These are phyloP conservation scores for Phaethon lepturus DNA, from an alignment of 2,113 vertebrate genomes.

Conservation along the genomic window DNA sequence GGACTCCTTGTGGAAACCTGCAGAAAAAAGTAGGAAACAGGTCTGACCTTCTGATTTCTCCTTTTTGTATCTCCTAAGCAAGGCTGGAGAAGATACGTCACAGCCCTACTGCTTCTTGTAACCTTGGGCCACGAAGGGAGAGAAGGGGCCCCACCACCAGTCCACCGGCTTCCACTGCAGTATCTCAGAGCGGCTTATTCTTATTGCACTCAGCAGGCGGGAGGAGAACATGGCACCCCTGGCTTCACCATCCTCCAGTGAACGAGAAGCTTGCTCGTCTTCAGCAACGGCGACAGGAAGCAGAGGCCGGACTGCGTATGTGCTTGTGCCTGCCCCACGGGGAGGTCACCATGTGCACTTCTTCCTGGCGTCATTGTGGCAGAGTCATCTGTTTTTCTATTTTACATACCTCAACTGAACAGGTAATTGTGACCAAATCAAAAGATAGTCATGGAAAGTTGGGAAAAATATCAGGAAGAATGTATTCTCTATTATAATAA, in stretches of 20 bases:
- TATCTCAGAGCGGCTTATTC: neutral
- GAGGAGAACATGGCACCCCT: fast-evolving
- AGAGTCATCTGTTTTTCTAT: neutral
- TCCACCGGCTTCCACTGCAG: fast-evolving
- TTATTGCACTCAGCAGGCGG: fast-evolving
- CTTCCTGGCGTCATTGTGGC: fast-evolving
- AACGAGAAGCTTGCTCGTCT: fast-evolving
- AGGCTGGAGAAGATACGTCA: neutral
- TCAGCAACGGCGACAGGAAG: neutral
- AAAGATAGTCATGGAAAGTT: neutral
- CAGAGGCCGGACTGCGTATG: fast-evolving
- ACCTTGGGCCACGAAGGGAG: neutral
- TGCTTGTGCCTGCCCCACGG: too few species aligned
- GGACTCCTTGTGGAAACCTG: neutral
- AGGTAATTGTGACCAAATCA: neutral
- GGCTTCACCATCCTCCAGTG: fast-evolving
- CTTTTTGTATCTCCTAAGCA: neutral
- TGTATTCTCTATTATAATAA: neutral
- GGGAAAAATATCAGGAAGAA: neutral
- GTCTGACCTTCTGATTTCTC: neutral
- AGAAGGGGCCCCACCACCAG: fast-evolving
- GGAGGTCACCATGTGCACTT: fast-evolving
- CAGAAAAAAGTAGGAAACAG: neutral
- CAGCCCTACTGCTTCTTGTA: neutral
- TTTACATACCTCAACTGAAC: neutral